Evolutionary conservation across 2,797 vertebrate genomes (phyloP), one percentile per base, ranked within the genome.

Genomic region (Periophthalmus magnuspinnatus): DNA sequence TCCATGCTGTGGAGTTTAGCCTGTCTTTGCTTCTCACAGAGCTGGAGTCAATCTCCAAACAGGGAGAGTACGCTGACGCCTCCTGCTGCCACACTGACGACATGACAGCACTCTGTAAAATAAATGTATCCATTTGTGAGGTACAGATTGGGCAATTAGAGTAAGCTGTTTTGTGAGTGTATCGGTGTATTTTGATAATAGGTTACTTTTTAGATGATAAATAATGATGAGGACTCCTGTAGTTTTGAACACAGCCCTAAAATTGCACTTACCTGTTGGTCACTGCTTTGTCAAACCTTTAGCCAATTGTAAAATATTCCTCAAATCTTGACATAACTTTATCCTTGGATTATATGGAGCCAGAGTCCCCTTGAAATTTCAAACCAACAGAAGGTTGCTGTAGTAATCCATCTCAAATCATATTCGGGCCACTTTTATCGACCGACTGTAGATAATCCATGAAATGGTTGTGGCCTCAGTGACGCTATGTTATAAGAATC

Each of bases 31-130:
- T 79, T 76, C 89, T 81, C 56, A 90, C 82, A 0, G 90, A 93
- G 86, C 91, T 93, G 79, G 91, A 93, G 88, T 93, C 91, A 3
- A 92, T 92, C 84, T 93, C 92, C 0, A 90, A 48, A 21, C 88
- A 88, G 45, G 91, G 77, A 0, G 91, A 92, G 13, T 88, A 92
- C 41, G 79, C 85, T 0, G 89, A 77, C 0, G 79, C 57, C 74
- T 91, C 91, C 85, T 92, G 89, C 67, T 89, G 89, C 92, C 91
- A 91, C 80, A 92, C 77, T 0, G 88, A 84, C 0, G 86, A 90
- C 86, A 92, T 93, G 70, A 62, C 81, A 54, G 76, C 19, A n/a
- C 67, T 77, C 83, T 83, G 65, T 16, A 61, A n/a, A 4, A 5
- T 1, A 32, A 6, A 58, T 10, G 54, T 58, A 45, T 3, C 45